Evolutionary conservation across 2,113 vertebrate species (phyloP).

Genomic region (Sinosuthora webbiana): DNA sequence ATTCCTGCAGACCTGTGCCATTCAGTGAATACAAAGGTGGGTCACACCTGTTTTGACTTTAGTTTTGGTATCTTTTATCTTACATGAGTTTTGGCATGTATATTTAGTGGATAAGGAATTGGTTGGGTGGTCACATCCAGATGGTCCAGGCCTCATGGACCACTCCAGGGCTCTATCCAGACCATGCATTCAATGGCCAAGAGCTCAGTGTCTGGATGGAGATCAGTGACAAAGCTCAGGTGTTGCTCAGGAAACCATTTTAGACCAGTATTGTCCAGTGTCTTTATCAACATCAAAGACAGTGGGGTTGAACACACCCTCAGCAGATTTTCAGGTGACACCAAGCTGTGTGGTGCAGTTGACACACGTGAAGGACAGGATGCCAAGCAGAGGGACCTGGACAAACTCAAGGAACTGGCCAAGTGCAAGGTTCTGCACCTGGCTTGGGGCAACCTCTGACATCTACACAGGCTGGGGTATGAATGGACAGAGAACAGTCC

Average conservation of each 20-base stretch:
- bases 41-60: not conserved
- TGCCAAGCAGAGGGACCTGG: not conserved
- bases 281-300: not conserved
- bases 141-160: not conserved
- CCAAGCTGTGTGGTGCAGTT: not conserved
- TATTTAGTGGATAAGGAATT: not conserved
- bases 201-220: not conserved
- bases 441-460: not conserved
- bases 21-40: not conserved
- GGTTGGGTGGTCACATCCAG: not conserved
- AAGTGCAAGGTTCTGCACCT: not conserved
- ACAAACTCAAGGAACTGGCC: not conserved
- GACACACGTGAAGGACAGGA: accelerated
- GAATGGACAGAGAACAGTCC: not conserved
- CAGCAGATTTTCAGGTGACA: not conserved
- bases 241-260: not conserved
- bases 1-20: not conserved
- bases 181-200: not conserved
- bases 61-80: not conserved
- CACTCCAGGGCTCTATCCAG: not conserved
- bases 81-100: not conserved
- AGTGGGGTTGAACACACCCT: not conserved
- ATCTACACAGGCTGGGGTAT: not conserved
- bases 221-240: not conserved
- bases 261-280: not conserved